Conservation (phyloP, 2,113 vertebrate species). For the Astur gentilis region DNA sequence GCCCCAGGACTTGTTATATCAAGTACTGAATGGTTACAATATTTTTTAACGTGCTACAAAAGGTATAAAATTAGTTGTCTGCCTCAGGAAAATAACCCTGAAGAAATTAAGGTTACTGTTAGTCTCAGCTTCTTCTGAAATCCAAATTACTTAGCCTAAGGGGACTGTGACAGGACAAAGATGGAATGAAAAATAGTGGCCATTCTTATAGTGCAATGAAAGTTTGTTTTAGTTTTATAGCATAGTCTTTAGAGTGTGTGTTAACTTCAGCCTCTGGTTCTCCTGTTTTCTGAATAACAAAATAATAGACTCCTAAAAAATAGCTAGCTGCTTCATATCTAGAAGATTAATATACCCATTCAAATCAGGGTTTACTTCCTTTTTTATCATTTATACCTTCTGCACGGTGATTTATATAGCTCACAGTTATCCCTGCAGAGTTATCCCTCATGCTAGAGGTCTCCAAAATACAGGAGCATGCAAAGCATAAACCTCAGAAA, state of each 20-base stretch:
- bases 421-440: background rate
- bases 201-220: background rate
- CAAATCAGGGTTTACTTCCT: background rate
- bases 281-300: background rate
- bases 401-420: background rate
- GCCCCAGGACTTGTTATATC: background rate
- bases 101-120: background rate
- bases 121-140: constrained; percentile 6
- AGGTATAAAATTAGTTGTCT: background rate
- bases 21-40: background rate
- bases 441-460: background rate
- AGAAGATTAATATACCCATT: background rate
- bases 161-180: background rate
- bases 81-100: background rate
- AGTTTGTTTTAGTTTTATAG: background rate
- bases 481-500: background rate
- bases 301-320: background rate
- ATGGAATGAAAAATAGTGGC: background rate
- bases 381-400: background rate
- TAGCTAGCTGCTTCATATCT: background rate
- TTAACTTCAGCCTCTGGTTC: background rate
- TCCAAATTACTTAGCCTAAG: background rate
- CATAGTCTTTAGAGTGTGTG: background rate
- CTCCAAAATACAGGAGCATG: background rate
- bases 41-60: background rate